phyloP scores from a whole-genome alignment of 2,797 vertebrate species.

The Sphaeramia orbicularis region DNA sequence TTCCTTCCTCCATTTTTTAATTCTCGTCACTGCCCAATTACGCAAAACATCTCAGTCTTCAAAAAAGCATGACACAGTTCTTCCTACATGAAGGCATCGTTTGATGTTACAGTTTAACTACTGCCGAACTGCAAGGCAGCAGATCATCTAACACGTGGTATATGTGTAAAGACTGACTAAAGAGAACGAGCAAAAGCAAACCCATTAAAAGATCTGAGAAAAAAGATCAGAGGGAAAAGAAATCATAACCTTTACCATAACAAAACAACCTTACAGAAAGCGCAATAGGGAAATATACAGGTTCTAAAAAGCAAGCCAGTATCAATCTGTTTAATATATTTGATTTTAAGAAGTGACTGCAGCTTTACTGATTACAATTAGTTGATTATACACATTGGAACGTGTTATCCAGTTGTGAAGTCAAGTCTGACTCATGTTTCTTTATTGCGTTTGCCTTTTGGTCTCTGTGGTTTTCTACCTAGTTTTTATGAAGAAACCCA shows the following conservation, averaged over 20 bases:
- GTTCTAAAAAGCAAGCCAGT: too few species aligned
- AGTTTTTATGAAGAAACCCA: too few species aligned
- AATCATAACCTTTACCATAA: conserved; percentile 41
- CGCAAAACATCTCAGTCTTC: conserved; percentile 13
- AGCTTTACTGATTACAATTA: too few species aligned
- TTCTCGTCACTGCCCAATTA: conserved; percentile 21
- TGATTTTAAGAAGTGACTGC: too few species aligned
- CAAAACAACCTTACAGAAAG: conserved; percentile 41
- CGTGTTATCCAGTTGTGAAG: too few species aligned
- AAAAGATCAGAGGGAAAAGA: conserved; percentile 36
- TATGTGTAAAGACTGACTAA: conserved; percentile 21
- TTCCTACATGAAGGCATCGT: conserved; percentile 28
- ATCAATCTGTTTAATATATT: too few species aligned
- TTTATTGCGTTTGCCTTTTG: too few species aligned
- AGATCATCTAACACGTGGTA: conserved; percentile 24
- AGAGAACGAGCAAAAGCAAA: conserved; percentile 5
- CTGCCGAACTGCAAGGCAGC: conserved; percentile 28
- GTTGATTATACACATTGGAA: too few species aligned
- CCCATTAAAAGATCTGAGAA: conserved; percentile 29
- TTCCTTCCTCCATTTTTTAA: background rate
- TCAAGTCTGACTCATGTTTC: too few species aligned
- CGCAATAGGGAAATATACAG: background rate
- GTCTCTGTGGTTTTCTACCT: too few species aligned
- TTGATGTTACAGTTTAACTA: conserved; percentile 47
- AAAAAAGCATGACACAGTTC: conserved; percentile 28